Conservation (phyloP, 2,797 vertebrate genomes). For the Alca torda region DNA sequence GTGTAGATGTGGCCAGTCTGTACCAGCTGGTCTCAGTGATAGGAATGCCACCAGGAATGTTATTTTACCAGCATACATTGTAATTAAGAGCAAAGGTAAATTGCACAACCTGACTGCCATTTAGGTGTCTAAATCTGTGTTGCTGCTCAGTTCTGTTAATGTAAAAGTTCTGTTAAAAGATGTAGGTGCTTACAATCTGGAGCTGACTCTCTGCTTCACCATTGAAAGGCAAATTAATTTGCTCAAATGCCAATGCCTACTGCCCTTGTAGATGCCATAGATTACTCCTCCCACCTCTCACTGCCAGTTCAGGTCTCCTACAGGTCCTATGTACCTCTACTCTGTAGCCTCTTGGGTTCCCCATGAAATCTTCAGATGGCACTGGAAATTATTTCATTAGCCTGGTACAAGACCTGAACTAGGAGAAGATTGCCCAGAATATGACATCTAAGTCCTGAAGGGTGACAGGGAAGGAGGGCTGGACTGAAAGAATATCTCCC, state of each 20-base stretch:
- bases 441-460: not conserved
- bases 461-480: rapidly evolving
- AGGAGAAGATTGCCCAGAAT: not conserved
- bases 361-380: not conserved
- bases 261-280: not conserved
- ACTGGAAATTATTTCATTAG: not conserved
- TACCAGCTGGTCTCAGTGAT: not conserved
- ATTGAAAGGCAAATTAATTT: not conserved
- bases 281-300: not conserved
- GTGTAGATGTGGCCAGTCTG: not conserved
- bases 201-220: not conserved
- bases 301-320: not conserved
- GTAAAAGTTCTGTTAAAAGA: not conserved
- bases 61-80: not conserved
- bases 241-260: not conserved
- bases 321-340: not conserved
- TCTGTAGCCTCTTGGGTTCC: not conserved
- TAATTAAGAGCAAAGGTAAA: not conserved
- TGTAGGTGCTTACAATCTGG: not conserved
- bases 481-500: not conserved
- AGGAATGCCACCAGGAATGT: not conserved
- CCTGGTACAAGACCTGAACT: not conserved
- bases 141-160: not conserved
- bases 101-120: not conserved
- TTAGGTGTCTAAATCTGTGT: not conserved